A percentile compares a stretch with the other conserved stretches of the same genome.
phyloP scores from a whole-genome alignment of 1,140 invertebrate species.

The Drosophila insularis region DNA sequence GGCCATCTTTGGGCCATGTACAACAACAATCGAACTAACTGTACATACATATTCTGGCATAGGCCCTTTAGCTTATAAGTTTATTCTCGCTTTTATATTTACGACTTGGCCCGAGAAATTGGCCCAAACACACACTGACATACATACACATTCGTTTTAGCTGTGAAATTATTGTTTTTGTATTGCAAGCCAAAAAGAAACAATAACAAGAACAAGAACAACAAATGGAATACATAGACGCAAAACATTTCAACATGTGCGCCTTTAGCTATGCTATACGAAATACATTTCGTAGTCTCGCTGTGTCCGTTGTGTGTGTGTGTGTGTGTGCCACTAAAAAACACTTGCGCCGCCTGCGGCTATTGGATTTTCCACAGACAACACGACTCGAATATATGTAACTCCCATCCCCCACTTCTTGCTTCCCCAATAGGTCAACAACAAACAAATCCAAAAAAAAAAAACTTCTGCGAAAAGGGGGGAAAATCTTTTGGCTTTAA shows the following conservation, averaged over 20 bases:
- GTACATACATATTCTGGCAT: conserved; percentile 47
- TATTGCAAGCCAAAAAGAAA: conserved; percentile 42
- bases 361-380: conserved; percentile 46
- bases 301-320: conserved; percentile 11
- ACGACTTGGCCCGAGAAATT: conserved; percentile 73
- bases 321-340: conserved; percentile 47
- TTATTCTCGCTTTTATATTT: conserved; percentile 72
- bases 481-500: neutral
- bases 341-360: conserved; percentile 50
- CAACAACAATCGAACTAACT: conserved; percentile 44
- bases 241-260: conserved; percentile 35
- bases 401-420: neutral
- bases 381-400: conserved; percentile 2
- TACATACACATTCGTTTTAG: conserved; percentile 56
- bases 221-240: neutral
- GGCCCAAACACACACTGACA: conserved; percentile 21
- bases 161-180: conserved; percentile 76
- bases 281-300: conserved; percentile 38
- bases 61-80: conserved; percentile 70
- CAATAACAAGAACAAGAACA: neutral
- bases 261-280: conserved; percentile 35
- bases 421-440: conserved; percentile 30
- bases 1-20: conserved; percentile 34
- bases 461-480: neutral
- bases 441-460: conserved; percentile 30